Evolutionary conservation across 2,888 invertebrate genomes (phyloP).

Genomic region (Elysia crispata): DNA sequence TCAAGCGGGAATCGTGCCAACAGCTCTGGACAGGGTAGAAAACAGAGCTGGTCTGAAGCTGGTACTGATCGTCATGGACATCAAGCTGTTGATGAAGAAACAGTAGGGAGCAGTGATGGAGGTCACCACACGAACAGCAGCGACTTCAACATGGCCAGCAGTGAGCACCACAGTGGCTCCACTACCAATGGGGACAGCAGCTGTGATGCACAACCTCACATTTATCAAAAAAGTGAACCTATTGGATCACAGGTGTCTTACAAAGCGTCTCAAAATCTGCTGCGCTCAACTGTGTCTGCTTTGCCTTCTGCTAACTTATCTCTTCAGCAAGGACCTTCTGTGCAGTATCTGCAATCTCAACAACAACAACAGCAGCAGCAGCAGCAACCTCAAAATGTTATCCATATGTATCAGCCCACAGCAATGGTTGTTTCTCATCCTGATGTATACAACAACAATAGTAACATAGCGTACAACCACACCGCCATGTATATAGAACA

Average conservation of each 20-base stretch:
- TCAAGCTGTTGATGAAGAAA: background rate
- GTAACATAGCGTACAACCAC: background rate
- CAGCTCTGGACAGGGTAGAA: background rate
- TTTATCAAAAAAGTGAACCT: background rate
- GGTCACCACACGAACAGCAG: slow-evolving; percentile 5
- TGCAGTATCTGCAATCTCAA: background rate
- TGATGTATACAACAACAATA: slow-evolving; percentile 32
- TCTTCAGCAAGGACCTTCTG: slow-evolving; percentile 24
- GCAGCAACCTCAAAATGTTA: slow-evolving; percentile 13
- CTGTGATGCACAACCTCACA: background rate
- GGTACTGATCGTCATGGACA: background rate
- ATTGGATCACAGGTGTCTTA: background rate
- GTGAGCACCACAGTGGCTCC: slow-evolving; percentile 37
- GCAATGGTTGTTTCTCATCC: slow-evolving; percentile 27
- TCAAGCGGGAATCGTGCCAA: background rate
- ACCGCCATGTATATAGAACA: slow-evolving; percentile 14
- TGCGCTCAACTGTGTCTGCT: background rate
- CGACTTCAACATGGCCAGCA: slow-evolving; percentile 41
- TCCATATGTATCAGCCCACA: slow-evolving; percentile 16
- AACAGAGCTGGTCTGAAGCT: background rate
- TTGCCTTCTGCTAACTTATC: slow-evolving; percentile 1
- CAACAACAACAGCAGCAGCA: slow-evolving; percentile 20
- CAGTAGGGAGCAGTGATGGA: background rate
- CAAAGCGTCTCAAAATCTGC: background rate
- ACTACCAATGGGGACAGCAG: slow-evolving; percentile 13